phyloP scores from a whole-genome alignment of 2,797 vertebrate genomes.

The Enteromius unitaeniatus region DNA sequence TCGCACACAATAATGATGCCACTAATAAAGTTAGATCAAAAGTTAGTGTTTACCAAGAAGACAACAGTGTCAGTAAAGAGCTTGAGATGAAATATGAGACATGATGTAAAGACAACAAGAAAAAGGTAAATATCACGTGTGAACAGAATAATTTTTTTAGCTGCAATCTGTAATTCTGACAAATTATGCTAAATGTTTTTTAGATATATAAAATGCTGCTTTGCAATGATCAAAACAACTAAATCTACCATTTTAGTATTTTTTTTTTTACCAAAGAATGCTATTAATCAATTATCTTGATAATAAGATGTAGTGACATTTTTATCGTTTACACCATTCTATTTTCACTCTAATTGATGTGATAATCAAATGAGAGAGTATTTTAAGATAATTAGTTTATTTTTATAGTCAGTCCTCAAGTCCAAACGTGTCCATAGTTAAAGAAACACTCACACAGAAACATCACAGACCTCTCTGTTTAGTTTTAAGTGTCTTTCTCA shows the following conservation, averaged over 20 bases:
- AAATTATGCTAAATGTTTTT: neutral
- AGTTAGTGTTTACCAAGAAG: constrained; percentile 2
- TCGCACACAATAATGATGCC: constrained; percentile 1
- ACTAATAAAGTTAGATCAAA: neutral
- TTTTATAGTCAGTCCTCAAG: neutral
- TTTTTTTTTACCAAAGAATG: neutral
- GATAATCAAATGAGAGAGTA: neutral
- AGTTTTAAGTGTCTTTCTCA: neutral
- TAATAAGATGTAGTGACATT: neutral
- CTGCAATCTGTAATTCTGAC: neutral
- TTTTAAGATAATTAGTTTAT: neutral
- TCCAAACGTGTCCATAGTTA: neutral
- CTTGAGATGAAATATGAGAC: neutral
- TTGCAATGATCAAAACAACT: neutral
- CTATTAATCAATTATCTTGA: neutral
- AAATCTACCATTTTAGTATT: neutral
- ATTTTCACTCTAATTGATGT: neutral
- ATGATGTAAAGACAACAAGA: neutral
- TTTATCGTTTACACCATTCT: neutral
- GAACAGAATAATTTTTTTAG: neutral
- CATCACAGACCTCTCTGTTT: neutral
- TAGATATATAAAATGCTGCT: neutral
- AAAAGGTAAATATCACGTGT: neutral
- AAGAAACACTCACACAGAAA: neutral
- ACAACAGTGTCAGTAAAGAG: neutral